These are phyloP conservation scores for Stichodactyla mertensii DNA, from an alignment of 64 coral and sea anemone genomes.

Conservation along the genomic window DNA sequence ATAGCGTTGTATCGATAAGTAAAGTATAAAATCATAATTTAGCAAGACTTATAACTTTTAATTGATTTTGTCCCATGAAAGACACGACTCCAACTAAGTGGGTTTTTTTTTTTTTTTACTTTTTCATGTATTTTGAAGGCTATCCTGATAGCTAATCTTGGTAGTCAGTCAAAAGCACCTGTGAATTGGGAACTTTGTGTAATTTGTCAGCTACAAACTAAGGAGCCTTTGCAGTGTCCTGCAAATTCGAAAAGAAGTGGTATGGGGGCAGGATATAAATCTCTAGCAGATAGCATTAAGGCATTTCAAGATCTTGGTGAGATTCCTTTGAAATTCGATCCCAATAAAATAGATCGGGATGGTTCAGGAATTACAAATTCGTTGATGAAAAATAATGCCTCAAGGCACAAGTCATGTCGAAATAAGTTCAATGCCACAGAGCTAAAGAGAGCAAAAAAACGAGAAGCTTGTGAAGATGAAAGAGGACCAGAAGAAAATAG, in stretches of 20 bases:
- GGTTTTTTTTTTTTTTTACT: constrained; percentile 8
- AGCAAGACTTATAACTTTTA: not conserved
- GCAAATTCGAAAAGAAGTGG: constrained; percentile 32
- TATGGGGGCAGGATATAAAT: constrained; percentile 33
- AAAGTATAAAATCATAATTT: no score
- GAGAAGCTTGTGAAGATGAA: constrained; percentile 23
- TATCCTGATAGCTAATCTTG: constrained; percentile 22
- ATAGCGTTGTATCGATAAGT: no score
- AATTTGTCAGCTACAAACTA: constrained; percentile 17
- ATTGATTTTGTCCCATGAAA: not conserved
- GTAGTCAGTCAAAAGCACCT: not conserved
- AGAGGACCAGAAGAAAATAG: constrained; percentile 4
- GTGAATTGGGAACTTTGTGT: constrained; percentile 32
- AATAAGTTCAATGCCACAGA: constrained; percentile 46
- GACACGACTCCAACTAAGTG: not conserved
- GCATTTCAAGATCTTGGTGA: constrained; percentile 43
- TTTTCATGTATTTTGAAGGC: constrained; percentile 20
- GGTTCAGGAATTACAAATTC: constrained; percentile 47
- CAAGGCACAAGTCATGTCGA: constrained; percentile 53
- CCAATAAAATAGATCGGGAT: constrained; percentile 21
- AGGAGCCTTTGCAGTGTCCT: constrained; percentile 40
- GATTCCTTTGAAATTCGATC: constrained; percentile 30
- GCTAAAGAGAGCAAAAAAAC: constrained; percentile 39
- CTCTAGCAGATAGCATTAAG: no score
- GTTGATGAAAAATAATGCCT: constrained; percentile 38